These are phyloP conservation scores for Pogonocherus hispidulus DNA, from an alignment of 2,888 invertebrate genomes.

Conservation along the genomic window DNA sequence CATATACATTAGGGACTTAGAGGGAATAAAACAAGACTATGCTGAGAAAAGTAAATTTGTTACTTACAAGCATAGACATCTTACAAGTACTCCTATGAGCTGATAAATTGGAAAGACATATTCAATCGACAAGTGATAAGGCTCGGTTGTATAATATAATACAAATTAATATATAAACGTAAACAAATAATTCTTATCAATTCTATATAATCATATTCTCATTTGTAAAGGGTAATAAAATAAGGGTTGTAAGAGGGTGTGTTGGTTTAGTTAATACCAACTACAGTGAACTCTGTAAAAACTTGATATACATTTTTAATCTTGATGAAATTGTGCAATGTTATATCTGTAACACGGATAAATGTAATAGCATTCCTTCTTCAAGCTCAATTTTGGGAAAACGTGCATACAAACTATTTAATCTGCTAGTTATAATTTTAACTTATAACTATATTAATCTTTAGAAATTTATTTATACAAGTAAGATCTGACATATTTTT, in stretches of 20 bases:
- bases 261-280: neutral
- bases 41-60: neutral
- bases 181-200: no score
- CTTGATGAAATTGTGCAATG: neutral
- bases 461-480: neutral
- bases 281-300: neutral
- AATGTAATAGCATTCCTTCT: neutral
- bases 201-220: neutral
- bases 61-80: no score
- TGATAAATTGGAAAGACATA: constrained; percentile 7
- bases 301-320: neutral
- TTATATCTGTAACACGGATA: neutral
- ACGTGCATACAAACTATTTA: neutral
- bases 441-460: neutral
- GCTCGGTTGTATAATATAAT: constrained; percentile 6
- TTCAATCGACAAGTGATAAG: neutral
- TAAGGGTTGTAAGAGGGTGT: constrained; percentile 3
- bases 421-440: neutral
- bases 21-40: neutral
- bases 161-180: constrained; percentile 18
- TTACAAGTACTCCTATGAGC: neutral
- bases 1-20: neutral
- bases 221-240: neutral
- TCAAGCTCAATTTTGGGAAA: neutral
- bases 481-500: neutral